Evolutionary conservation across 2,888 invertebrate genomes (phyloP).

Genomic region (Oeneis ivallda): DNA sequence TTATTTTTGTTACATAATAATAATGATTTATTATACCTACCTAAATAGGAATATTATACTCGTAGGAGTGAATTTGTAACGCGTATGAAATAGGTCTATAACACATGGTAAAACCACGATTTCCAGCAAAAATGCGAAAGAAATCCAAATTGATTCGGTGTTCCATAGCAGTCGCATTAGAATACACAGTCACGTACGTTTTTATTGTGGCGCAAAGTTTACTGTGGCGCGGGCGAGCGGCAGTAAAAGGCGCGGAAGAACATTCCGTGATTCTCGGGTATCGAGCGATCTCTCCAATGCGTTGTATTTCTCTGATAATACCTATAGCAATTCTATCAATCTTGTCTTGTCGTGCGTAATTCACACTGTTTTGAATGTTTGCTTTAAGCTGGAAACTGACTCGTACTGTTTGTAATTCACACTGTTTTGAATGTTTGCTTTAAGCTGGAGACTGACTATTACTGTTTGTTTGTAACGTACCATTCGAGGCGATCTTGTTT

Average conservation of each 20-base stretch:
- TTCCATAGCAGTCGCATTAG: conserved; percentile 64
- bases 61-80: too few relatives aligned
- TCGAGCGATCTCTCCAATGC: conserved; percentile 18
- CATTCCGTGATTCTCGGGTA: conserved; percentile 62
- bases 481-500: too few relatives aligned
- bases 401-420: too few relatives aligned
- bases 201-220: conserved; percentile 70
- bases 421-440: conserved; percentile 12
- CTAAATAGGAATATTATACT: too few relatives aligned
- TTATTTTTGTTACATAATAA: too few relatives aligned
- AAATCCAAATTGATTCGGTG: conserved; percentile 58
- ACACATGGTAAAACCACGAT: neutral
- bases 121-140: neutral
- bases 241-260: conserved; percentile 45
- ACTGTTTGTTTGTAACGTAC: too few relatives aligned
- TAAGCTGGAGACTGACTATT: neutral
- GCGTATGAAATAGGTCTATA: too few relatives aligned
- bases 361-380: conserved; percentile 11
- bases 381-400: neutral
- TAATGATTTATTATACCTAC: too few relatives aligned
- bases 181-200: conserved; percentile 65
- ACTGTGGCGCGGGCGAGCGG: conserved; percentile 49
- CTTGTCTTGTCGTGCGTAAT: conserved; percentile 1
- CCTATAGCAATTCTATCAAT: conserved; percentile 13
- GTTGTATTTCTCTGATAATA: neutral